These are phyloP conservation scores for Amia ocellicauda DNA, from an alignment of 2,113 vertebrate species.

Conservation along the genomic window DNA sequence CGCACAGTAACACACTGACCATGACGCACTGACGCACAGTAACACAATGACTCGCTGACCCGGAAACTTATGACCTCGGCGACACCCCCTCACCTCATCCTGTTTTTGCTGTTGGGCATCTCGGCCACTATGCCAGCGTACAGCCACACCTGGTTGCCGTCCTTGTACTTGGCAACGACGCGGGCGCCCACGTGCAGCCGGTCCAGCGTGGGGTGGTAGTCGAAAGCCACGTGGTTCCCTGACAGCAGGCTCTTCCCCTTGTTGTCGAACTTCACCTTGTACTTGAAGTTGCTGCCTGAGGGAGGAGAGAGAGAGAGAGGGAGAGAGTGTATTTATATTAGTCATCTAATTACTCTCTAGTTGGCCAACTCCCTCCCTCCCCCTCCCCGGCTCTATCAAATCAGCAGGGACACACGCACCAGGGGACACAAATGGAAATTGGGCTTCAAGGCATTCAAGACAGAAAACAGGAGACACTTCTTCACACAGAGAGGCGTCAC, in stretches of 20 bases:
- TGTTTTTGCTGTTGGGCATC: slow-evolving; percentile 92
- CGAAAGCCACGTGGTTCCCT: slow-evolving; percentile 93
- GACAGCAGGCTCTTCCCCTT: slow-evolving; percentile 97
- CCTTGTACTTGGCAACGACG: slow-evolving; percentile 95
- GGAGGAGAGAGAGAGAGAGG: slow-evolving; percentile 13
- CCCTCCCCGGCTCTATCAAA: no score
- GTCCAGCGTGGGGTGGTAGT: slow-evolving; percentile 83
- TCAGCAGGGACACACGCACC: no score
- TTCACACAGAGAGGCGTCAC: no score
- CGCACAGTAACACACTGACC: no score
- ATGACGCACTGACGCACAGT: no score
- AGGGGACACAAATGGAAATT: no score
- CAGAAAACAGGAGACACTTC: no score
- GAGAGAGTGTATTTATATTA: background rate
- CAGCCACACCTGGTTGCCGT: slow-evolving; percentile 91
- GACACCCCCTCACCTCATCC: slow-evolving; percentile 74
- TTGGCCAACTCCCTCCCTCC: no score
- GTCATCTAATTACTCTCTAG: no score
- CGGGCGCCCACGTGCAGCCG: slow-evolving; percentile 85
- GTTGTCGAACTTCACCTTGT: slow-evolving; percentile 94
- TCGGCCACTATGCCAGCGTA: slow-evolving; percentile 96
- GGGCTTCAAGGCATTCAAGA: no score
- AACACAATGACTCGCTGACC: no score
- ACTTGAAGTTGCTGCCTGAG: slow-evolving; percentile 78
- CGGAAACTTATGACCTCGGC: no score